These are phyloP conservation scores for Mus spretus DNA, from an alignment of 2,797 vertebrate genomes.

Conservation along the genomic window DNA sequence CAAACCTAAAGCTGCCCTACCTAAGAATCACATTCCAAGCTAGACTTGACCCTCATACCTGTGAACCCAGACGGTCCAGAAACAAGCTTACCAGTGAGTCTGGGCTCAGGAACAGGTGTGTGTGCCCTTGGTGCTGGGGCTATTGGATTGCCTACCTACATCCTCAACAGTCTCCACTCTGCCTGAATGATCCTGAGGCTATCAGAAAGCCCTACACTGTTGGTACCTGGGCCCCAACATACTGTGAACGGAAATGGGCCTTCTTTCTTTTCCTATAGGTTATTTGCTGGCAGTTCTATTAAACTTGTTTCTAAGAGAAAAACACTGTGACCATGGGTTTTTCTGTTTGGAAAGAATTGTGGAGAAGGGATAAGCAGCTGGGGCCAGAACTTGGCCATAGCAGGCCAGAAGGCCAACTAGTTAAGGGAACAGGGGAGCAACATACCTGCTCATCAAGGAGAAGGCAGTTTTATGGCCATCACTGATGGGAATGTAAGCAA, in stretches of 20 bases:
- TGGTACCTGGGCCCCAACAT: neutral
- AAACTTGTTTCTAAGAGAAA: constrained; percentile 70
- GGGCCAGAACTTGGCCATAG: constrained; percentile 44
- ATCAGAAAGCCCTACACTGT: constrained; percentile 8
- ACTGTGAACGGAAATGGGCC: neutral
- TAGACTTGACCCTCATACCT: neutral
- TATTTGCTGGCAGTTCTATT: constrained; percentile 69
- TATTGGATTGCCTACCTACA: neutral
- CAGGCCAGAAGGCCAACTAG: constrained; percentile 43
- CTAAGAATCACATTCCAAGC: constrained; percentile 31
- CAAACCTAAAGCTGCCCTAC: constrained; percentile 23
- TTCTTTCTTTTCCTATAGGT: constrained; percentile 7
- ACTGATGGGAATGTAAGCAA: constrained; percentile 73
- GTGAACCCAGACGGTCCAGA: constrained; percentile 16
- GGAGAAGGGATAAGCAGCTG: neutral
- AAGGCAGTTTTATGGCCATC: constrained; percentile 75
- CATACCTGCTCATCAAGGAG: constrained; percentile 70
- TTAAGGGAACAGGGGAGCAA: constrained; percentile 52
- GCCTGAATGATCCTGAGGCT: constrained; percentile 5
- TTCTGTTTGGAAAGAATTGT: constrained; percentile 63
- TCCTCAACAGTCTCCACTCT: neutral
- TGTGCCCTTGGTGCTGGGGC: neutral
- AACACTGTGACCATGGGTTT: constrained; percentile 50
- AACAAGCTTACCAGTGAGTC: neutral
- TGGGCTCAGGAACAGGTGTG: constrained; percentile 2